A percentile compares a stretch with the other conserved stretches of the same genome.
These are phyloP conservation scores for Piprites chloris DNA, from an alignment of 2,113 vertebrate species.

Conservation along the genomic window DNA sequence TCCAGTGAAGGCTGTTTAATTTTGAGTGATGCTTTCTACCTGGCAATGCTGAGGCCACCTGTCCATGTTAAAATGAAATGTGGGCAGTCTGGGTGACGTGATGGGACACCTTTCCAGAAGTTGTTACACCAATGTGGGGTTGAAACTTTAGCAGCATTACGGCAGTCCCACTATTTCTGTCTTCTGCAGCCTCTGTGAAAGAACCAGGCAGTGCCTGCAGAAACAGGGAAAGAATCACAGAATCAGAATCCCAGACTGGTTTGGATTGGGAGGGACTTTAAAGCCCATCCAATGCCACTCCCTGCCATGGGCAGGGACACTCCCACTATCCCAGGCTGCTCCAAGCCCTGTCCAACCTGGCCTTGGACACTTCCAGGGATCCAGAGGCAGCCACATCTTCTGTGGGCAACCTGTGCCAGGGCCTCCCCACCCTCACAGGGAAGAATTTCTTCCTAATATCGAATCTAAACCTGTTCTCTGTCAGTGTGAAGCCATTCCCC, in stretches of 20 bases:
- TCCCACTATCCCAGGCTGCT: neutral
- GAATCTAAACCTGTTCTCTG: neutral
- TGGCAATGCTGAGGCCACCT: neutral
- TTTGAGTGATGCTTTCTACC: neutral
- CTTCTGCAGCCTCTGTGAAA: neutral
- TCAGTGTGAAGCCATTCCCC: neutral
- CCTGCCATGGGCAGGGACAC: neutral
- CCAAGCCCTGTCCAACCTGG: neutral
- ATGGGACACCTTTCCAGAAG: neutral
- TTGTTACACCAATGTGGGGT: neutral
- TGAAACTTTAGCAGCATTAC: neutral
- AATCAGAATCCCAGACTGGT: neutral
- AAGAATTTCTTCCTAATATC: neutral
- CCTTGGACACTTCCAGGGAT: neutral
- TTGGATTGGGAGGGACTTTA: neutral
- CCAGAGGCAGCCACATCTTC: neutral
- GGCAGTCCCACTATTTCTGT: neutral
- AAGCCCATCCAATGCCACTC: neutral
- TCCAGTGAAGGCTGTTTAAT: neutral
- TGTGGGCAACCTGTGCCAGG: neutral
- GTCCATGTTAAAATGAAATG: neutral
- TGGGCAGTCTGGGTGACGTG: rapidly evolving
- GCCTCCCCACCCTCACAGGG: neutral
- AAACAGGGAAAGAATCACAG: neutral
- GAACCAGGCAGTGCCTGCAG: neutral